Evolutionary conservation across 2,797 vertebrate species (phyloP), one percentile per base, ranked within the genome.

Genomic region (Lithobates sylvaticus): DNA sequence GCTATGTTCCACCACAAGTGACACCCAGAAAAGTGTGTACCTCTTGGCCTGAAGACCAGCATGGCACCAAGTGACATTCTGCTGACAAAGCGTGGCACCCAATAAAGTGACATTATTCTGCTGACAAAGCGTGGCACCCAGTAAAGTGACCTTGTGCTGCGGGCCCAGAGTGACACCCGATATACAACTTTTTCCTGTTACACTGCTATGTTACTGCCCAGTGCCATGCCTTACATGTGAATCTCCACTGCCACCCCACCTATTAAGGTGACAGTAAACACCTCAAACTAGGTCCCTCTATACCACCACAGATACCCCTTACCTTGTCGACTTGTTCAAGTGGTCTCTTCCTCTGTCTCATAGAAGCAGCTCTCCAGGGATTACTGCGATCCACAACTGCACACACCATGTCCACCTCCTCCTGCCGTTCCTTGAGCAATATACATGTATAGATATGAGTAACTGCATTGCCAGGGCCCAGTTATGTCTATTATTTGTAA

Each of bases 321-420:
- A 83, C 68, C 75, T 42, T 21, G 27, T 4, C 29, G 23, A 21
- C 21, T 26, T 23, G 47, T 15, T n/a, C 42, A 2, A 26, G 16
- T 39, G 44, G 54, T 42, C 83, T 88, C 68, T 76, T 72, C 10
- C 47, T 44, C 16, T 47, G 87, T 67, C 83, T 84, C 78, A 87
- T 87, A 7, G 86, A 87, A 15, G 76, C 78, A 7, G 18, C 83
- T 77, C 84, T 80, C 87, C 86, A 88, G 0, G 86, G 87, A 64
- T 86, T 89, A 34, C 8, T 75, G 15, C 36, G 78, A 27, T 87
- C 88, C 42, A 87, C 18, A 68, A 83, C 76, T 0, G 83, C 27
- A 15, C 78, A 76, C 50, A 89, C 75, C 82, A 89, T 83, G 5
- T 82, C 84, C 42, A 88, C 54, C 61, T 89, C 89, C 23, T 83